Base-by-base conservation (phyloP, 1,140 invertebrate species). In the Pseudomyrmex sp. region DNA sequence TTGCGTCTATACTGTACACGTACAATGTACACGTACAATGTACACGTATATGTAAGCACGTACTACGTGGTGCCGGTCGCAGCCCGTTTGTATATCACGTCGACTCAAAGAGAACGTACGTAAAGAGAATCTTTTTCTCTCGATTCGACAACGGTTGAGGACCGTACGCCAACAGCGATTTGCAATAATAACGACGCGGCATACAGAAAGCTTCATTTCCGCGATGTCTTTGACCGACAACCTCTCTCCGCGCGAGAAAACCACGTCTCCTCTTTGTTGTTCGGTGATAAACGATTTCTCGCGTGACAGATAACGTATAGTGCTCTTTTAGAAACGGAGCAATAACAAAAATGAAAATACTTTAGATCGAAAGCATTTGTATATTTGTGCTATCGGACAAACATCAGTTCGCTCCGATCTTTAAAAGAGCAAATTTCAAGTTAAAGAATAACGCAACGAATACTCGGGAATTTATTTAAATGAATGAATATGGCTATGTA, bases 171-270 rank as follows among this genome's bases (percentile, higher is more conserved):
- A 44, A n/a, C 69, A 7, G 26, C 82, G 86, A 85, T 90, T 90
- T 75, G 59, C 82, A 90, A 88, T 90, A 87, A 88, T 79, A 86
- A 88, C 86, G 82, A 85, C 86, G 77, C 86, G 86, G 86, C 86
- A 88, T 89, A 89, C 89, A 90, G 79, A 90, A 84, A 88, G 83
- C 88, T 89, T 90, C 83, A 90, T 90, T 90, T 90, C 35, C 82
- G 56, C 85, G 59, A 89, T 80, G 88, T 72, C 88, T 89, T 87
- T 90, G 88, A 90, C 85, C 88, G 82, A 83, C 61, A 72, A 83
- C 63, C 75, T 75, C 58, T 75, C 61, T 75, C 74, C 59, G 35
- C 35, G 5, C 35, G 35, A 79, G 84, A 23, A 35, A 73, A 44
- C 8, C n/a, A 44, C 52, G 65, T 50, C 58, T 44, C 65, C 15